These are phyloP conservation scores for Blastobasis adustella DNA, from an alignment of 2,888 invertebrate species.

Conservation along the genomic window DNA sequence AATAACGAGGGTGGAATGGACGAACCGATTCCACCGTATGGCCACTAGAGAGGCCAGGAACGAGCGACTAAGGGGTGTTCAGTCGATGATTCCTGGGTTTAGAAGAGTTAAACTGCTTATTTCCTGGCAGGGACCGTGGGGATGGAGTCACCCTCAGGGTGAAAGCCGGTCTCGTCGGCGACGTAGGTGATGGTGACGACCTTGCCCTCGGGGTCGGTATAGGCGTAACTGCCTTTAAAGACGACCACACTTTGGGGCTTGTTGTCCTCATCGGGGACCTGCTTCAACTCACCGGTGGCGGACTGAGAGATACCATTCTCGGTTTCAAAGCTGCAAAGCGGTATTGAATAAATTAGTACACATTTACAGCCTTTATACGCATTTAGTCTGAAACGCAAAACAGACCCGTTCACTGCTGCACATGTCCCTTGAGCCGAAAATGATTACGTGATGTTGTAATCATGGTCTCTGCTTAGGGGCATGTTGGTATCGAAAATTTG, in stretches of 20 bases:
- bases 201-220: constrained; percentile 71
- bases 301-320: constrained; percentile 70
- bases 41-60: constrained; percentile 6
- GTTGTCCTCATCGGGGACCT: constrained; percentile 68
- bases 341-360: no score
- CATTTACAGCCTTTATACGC: no score
- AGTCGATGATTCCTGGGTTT: constrained; percentile 17
- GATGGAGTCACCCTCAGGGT: constrained; percentile 75
- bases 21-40: constrained; percentile 7
- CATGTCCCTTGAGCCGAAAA: no score
- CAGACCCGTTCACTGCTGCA: no score
- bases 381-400: no score
- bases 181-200: constrained; percentile 64
- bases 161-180: constrained; percentile 79
- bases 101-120: constrained; percentile 19
- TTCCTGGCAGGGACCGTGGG: constrained; percentile 54
- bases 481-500: no score
- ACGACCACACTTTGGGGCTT: constrained; percentile 71
- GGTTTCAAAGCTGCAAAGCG: constrained; percentile 59
- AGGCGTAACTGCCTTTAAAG: constrained; percentile 76
- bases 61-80: constrained; percentile 6
- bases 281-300: constrained; percentile 60
- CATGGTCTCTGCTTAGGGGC: no score
- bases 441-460: no score
- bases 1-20: constrained; percentile 16